phyloP scores from a whole-genome alignment of 2,797 vertebrate genomes.

The Onychomys torridus region DNA sequence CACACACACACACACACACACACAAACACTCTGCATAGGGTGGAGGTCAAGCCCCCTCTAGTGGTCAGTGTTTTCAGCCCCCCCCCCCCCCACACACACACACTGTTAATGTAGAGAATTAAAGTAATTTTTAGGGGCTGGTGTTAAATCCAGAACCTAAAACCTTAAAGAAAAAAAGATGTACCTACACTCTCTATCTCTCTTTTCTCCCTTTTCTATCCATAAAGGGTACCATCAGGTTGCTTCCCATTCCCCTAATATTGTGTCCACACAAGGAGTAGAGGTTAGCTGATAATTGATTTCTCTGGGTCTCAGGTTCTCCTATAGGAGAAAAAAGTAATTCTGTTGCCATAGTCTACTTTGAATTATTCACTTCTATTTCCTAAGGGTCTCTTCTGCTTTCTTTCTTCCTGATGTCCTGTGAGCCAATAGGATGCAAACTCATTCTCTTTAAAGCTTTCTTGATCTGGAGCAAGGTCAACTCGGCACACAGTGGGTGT shows the following conservation, averaged over 20 bases:
- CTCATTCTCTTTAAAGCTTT: not conserved
- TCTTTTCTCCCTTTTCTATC: not conserved
- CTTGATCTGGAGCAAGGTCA: not conserved
- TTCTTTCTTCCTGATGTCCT: not conserved
- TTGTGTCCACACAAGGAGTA: not conserved
- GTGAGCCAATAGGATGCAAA: not conserved
- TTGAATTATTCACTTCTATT: not conserved
- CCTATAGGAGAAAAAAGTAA: not conserved
- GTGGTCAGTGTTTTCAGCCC: constrained; percentile 38
- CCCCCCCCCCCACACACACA: too few relatives aligned
- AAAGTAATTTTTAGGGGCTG: not conserved
- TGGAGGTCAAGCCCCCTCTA: constrained; percentile 74
- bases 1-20: not conserved
- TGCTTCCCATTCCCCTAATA: not conserved
- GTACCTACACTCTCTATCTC: not conserved
- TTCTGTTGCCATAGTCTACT: not conserved
- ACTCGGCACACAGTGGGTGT: not conserved
- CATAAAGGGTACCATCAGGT: not conserved
- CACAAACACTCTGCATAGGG: not conserved
- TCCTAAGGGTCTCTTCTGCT: not conserved
- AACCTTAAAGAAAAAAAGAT: not conserved
- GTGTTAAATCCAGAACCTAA: not conserved
- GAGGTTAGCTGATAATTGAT: not conserved
- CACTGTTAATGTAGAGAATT: not conserved
- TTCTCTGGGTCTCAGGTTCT: not conserved